Conservation (phyloP, 2,797 vertebrate species). For the Carapus acus region DNA sequence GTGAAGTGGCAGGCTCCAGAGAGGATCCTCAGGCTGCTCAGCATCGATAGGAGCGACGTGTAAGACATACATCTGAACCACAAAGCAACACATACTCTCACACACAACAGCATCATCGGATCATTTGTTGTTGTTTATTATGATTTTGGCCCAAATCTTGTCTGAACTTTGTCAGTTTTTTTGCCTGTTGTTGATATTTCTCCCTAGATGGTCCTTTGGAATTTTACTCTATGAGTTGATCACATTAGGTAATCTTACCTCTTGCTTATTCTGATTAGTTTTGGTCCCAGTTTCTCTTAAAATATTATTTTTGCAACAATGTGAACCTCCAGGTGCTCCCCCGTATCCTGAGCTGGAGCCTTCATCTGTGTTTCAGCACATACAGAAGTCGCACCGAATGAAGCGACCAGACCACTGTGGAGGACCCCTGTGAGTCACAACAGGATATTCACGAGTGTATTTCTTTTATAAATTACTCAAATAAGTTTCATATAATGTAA, state of each 20-base stretch:
- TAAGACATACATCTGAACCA: conserved; percentile 47
- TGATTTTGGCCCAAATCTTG: too few relatives aligned
- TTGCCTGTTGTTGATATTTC: not conserved
- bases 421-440: conserved; percentile 60
- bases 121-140: not conserved
- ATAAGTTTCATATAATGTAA: too few relatives aligned
- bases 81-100: not conserved
- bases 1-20: conserved; percentile 74
- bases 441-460: not conserved
- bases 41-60: conserved; percentile 68
- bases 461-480: too few relatives aligned
- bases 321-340: conserved; percentile 65
- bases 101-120: not conserved
- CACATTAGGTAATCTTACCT: conserved; percentile 62
- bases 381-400: conserved; percentile 63
- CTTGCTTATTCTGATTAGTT: not conserved
- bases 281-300: not conserved
- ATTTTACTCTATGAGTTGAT: conserved; percentile 71
- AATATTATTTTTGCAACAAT: not conserved
- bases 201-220: conserved; percentile 70
- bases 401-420: conserved; percentile 61
- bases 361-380: conserved; percentile 52
- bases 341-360: conserved; percentile 70
- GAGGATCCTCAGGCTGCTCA: conserved; percentile 58
- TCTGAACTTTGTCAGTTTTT: too few relatives aligned